Evolutionary conservation across 1,140 invertebrate species (phyloP).

Genomic region (Calosoma granatense): DNA sequence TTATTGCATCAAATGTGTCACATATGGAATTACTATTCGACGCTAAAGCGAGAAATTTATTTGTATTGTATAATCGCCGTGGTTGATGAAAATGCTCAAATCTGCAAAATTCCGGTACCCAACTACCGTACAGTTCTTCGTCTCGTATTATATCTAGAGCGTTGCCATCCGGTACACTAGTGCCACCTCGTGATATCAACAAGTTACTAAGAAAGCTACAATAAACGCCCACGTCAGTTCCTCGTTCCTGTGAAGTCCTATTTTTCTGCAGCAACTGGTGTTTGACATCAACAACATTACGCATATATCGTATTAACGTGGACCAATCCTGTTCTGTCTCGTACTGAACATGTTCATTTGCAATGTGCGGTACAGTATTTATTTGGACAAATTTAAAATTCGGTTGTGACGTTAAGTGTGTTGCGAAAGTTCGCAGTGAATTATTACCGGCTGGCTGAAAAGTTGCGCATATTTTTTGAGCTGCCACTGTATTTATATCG

Average conservation of each 20-base stretch:
- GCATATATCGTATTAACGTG: constrained; percentile 27
- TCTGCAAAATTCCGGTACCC: constrained; percentile 30
- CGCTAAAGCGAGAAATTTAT: constrained; percentile 37
- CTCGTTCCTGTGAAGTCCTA: constrained; percentile 12
- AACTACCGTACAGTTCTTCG: constrained; percentile 33
- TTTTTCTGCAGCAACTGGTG: constrained; percentile 5
- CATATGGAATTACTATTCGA: constrained; percentile 38
- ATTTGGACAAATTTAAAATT: constrained; percentile 38
- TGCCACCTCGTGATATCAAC: constrained; percentile 33
- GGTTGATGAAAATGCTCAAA: constrained; percentile 36
- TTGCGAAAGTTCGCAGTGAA: constrained; percentile 29
- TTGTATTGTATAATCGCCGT: constrained; percentile 31
- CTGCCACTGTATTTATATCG: constrained; percentile 39
- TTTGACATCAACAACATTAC: constrained; percentile 22
- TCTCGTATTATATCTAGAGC: constrained; percentile 26
- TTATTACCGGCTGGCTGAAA: constrained; percentile 34
- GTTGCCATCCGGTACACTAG: constrained; percentile 19
- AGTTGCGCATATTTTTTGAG: constrained; percentile 35
- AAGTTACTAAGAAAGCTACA: constrained; percentile 34
- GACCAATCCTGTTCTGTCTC: constrained; percentile 32
- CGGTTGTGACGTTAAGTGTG: constrained; percentile 36
- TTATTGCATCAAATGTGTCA: constrained; percentile 30
- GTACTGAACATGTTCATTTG: constrained; percentile 22
- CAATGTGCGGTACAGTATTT: constrained; percentile 32
- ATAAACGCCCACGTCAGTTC: no score